Evolutionary conservation across 2,113 vertebrate genomes (phyloP).

Genomic region (Neopipo cinnamomea): DNA sequence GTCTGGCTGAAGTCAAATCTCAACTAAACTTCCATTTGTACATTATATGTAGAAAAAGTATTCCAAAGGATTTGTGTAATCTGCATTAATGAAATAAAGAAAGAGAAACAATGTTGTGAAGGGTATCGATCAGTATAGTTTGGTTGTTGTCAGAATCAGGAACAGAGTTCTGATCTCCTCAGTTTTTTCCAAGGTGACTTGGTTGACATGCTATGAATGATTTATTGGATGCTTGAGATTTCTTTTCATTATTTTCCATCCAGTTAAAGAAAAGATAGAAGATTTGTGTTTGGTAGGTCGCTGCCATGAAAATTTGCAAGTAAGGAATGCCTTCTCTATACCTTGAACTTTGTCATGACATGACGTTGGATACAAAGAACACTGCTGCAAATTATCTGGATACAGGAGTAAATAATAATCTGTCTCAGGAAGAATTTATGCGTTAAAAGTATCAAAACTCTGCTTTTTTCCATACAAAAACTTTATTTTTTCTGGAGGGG

Average conservation of each 20-base stretch:
- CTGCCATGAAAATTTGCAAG: not conserved
- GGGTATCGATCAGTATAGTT: not conserved
- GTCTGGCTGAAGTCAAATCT: not conserved
- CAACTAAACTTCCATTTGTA: not conserved
- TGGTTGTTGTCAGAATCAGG: not conserved
- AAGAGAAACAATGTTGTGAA: not conserved
- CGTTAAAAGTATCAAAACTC: not conserved
- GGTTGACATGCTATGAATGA: not conserved
- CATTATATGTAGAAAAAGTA: not conserved
- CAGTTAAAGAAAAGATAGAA: not conserved
- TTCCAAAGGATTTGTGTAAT: not conserved
- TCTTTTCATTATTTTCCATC: not conserved
- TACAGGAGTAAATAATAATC: not conserved
- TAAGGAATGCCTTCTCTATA: not conserved
- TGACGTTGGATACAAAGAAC: not conserved
- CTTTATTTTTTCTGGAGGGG: not conserved
- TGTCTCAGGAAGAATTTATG: not conserved
- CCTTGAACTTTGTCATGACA: not conserved
- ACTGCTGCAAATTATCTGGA: not conserved
- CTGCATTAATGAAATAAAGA: not conserved
- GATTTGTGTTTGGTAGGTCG: not conserved
- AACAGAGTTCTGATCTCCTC: not conserved
- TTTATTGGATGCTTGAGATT: not conserved
- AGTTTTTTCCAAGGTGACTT: not conserved
- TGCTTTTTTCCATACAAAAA: not conserved